These are phyloP conservation scores for Dendroctonus ponderosae DNA, from an alignment of 1,140 invertebrate species.

Conservation along the genomic window DNA sequence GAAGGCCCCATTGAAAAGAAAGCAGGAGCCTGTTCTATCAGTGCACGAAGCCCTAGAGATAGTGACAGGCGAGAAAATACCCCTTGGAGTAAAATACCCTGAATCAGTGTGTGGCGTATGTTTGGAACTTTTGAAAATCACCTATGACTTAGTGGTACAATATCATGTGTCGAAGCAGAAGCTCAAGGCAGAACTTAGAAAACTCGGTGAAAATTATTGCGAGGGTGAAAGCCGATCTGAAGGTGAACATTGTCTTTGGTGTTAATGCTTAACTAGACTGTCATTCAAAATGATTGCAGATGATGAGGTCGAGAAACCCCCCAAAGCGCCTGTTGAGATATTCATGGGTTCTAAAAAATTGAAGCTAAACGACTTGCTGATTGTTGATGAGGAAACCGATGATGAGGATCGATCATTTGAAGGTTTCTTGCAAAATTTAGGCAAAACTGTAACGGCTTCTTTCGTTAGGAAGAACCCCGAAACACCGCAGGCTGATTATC, in stretches of 20 bases:
- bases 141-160: constrained; percentile 31
- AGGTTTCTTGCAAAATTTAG: constrained; percentile 40
- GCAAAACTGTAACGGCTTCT: constrained; percentile 30
- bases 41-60: constrained; percentile 26
- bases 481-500: too few species aligned
- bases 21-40: background rate
- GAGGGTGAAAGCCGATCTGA: background rate
- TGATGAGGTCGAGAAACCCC: too few species aligned
- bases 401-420: constrained; percentile 14
- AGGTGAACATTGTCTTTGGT: background rate
- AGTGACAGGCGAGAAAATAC: constrained; percentile 21
- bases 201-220: background rate
- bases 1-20: constrained; percentile 5
- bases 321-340: constrained; percentile 30
- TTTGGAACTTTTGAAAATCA: constrained; percentile 30
- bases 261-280: too few species aligned
- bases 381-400: constrained; percentile 35
- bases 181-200: background rate
- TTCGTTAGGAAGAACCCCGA: constrained; percentile 30
- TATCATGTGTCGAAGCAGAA: constrained; percentile 24
- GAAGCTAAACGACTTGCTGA: constrained; percentile 34
- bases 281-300: too few species aligned
- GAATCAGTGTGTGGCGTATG: constrained; percentile 32
- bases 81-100: constrained; percentile 25
- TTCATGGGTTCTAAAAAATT: constrained; percentile 27